phyloP scores from a whole-genome alignment of 1,140 invertebrate genomes.

The Papilio dardanus region DNA sequence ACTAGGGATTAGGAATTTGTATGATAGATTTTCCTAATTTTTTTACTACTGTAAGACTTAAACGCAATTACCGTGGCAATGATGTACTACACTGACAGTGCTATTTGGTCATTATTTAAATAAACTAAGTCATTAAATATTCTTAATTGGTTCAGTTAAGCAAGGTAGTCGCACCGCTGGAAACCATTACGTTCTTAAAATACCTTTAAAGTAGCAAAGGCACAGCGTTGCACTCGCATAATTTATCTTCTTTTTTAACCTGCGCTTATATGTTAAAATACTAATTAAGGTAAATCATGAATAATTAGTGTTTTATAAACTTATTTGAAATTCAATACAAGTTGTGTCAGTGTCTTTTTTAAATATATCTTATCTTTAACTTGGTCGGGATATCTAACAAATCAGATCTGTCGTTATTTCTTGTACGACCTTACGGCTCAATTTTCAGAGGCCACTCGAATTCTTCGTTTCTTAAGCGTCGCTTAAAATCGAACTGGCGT shows the following conservation, averaged over 20 bases:
- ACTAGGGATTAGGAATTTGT: too few relatives aligned
- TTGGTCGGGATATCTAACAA: not conserved
- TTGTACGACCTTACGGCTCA: too few relatives aligned
- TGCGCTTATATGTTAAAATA: not conserved
- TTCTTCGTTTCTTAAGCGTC: too few relatives aligned
- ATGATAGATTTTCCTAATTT: not conserved
- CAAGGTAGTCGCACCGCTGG: not conserved
- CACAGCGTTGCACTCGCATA: slow-evolving; percentile 10
- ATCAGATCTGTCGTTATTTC: not conserved
- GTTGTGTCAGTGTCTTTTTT: not conserved
- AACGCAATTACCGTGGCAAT: not conserved
- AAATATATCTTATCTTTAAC: not conserved
- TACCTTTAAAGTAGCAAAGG: not conserved
- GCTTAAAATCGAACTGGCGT: too few relatives aligned
- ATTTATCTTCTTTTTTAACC: slow-evolving; percentile 30
- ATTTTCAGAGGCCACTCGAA: not conserved
- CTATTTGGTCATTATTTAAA: not conserved
- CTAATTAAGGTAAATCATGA: slow-evolving; percentile 14
- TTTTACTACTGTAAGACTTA: not conserved
- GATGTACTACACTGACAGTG: not conserved
- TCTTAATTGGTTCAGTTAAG: slow-evolving; percentile 11
- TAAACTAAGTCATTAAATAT: slow-evolving; percentile 15
- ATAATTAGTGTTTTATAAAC: slow-evolving; percentile 3
- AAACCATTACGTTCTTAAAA: slow-evolving; percentile 12
- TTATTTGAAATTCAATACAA: slow-evolving; percentile 1